A percentile compares a stretch with the other conserved stretches of the same genome.
Evolutionary conservation across 2,113 vertebrate species (phyloP).

Genomic region (Dicaeum eximium): DNA sequence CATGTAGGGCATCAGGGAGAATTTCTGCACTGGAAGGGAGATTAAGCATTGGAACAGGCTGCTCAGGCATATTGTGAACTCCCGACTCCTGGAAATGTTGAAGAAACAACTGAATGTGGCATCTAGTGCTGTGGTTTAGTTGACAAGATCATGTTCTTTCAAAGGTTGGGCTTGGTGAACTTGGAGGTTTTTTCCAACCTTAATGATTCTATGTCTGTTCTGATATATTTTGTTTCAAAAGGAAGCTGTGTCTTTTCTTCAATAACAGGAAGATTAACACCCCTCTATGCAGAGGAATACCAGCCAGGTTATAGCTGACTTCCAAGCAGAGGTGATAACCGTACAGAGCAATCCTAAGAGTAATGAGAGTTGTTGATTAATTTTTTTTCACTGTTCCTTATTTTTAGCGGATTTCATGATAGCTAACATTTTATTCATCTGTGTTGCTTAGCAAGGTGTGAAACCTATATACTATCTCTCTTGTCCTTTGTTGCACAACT

Average conservation of each 20-base stretch:
- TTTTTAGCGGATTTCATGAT: background rate
- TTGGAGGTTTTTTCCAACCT: background rate
- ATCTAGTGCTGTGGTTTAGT: background rate
- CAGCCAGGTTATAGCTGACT: background rate
- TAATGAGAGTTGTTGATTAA: background rate
- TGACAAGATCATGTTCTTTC: background rate
- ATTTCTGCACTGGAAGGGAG: background rate
- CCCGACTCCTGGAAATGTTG: background rate
- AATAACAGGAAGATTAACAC: rapidly evolving
- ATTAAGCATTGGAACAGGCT: background rate
- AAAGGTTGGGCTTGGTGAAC: background rate
- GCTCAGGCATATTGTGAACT: background rate
- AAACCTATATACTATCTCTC: background rate
- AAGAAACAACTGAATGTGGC: background rate
- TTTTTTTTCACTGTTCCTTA: background rate
- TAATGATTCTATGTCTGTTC: background rate
- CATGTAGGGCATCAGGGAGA: background rate
- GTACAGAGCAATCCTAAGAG: background rate
- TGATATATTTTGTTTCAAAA: background rate
- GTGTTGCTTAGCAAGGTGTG: background rate
- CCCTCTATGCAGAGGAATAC: background rate
- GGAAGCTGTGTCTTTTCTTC: background rate
- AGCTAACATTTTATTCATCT: background rate
- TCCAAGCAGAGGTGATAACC: background rate
- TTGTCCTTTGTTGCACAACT: background rate